Evolutionary conservation across 2,888 invertebrate species (phyloP).

Genomic region (Habroteleia sp.): DNA sequence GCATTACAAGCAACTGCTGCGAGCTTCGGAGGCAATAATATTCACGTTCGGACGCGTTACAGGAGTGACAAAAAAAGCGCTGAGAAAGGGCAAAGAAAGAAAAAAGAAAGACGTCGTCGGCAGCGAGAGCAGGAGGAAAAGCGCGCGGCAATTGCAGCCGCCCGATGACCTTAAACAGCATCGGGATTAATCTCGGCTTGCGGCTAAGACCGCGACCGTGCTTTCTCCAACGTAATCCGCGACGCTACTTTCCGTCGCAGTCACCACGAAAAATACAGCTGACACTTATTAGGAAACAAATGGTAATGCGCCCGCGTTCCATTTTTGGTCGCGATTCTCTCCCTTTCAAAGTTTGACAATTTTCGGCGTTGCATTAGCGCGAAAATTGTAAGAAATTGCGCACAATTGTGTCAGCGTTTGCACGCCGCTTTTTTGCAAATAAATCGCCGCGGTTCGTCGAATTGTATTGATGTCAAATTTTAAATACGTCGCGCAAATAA

Average conservation of each 20-base stretch:
- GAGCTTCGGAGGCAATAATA: slow-evolving; percentile 49
- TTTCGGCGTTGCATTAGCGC: background rate
- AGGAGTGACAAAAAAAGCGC: slow-evolving; percentile 5
- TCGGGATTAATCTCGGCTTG: slow-evolving; percentile 55
- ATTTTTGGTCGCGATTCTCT: background rate
- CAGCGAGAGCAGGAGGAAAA: background rate
- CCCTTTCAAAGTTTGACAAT: background rate
- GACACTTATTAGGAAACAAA: slow-evolving; percentile 45
- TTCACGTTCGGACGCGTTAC: slow-evolving; percentile 48
- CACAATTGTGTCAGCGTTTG: too few relatives aligned
- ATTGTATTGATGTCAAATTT: too few relatives aligned
- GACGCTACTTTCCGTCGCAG: slow-evolving; percentile 8
- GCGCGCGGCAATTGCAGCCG: slow-evolving; percentile 29
- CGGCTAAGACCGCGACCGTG: slow-evolving; percentile 40
- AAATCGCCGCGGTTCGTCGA: too few relatives aligned
- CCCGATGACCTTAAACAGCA: slow-evolving; percentile 52
- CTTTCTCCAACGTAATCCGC: slow-evolving; percentile 42
- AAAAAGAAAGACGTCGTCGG: background rate
- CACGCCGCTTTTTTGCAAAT: too few relatives aligned
- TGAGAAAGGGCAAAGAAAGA: slow-evolving; percentile 1
- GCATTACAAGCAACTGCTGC: slow-evolving; percentile 60
- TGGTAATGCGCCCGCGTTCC: slow-evolving; percentile 12
- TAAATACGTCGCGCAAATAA: too few relatives aligned
- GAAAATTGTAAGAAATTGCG: too few relatives aligned
- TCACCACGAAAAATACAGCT: slow-evolving; percentile 28